phyloP scores from a whole-genome alignment of 2,888 invertebrate species.

The Perithous albicinctus region DNA sequence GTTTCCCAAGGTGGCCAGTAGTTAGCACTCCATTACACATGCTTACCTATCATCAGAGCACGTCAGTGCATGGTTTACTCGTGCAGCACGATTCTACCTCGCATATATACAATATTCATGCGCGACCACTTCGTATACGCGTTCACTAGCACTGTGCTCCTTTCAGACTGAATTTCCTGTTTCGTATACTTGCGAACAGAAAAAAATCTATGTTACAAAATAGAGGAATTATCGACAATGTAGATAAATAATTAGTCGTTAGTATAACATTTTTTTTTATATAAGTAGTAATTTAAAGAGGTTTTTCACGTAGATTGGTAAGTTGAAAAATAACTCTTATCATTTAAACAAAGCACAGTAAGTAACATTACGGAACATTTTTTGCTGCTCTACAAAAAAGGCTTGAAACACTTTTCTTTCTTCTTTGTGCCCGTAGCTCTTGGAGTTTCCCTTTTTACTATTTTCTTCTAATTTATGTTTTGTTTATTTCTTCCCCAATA shows the following conservation, averaged over 20 bases:
- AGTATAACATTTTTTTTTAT: neutral
- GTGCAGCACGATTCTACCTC: slow-evolving; percentile 57
- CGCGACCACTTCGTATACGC: neutral
- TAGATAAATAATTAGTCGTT: neutral
- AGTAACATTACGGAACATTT: neutral
- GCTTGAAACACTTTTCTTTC: too few species aligned
- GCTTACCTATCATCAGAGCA: slow-evolving; percentile 83
- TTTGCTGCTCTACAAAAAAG: too few species aligned
- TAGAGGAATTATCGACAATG: slow-evolving; percentile 31
- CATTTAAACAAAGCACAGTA: neutral
- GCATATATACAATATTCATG: slow-evolving; percentile 63
- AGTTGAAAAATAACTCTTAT: neutral
- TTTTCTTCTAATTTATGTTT: too few species aligned
- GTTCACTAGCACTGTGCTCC: neutral
- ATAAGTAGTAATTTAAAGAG: neutral
- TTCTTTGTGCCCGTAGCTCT: too few species aligned
- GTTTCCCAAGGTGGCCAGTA: slow-evolving; percentile 80
- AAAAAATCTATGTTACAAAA: slow-evolving; percentile 7
- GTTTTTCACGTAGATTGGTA: neutral
- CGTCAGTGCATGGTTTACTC: slow-evolving; percentile 77
- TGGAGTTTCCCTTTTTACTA: too few species aligned
- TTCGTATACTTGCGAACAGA: neutral
- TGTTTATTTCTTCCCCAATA: too few species aligned
- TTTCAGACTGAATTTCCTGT: neutral
- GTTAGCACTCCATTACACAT: slow-evolving; percentile 83